Evolutionary conservation across 2,888 invertebrate species (phyloP).

Genomic region (Augiades crinisus): DNA sequence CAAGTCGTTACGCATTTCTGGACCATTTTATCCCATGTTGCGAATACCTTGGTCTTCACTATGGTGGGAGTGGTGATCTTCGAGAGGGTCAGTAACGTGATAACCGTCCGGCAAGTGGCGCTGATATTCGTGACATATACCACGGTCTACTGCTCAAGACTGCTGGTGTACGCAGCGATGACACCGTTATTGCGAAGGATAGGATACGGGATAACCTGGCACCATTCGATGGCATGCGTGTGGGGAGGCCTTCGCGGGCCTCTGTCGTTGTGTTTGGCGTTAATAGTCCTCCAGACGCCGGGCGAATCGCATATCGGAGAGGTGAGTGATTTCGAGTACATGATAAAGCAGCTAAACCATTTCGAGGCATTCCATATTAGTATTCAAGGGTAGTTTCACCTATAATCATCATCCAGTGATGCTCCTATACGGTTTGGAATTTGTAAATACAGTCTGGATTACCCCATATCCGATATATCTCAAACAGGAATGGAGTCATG

Average conservation of each 20-base stretch:
- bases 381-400: too few relatives aligned
- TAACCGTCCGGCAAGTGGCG: conserved; percentile 59
- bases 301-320: conserved; percentile 52
- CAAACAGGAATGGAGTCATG: too few relatives aligned
- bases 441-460: too few relatives aligned
- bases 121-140: conserved; percentile 68
- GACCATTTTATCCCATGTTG: conserved; percentile 55
- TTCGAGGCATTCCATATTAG: too few relatives aligned
- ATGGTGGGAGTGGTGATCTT: conserved; percentile 83
- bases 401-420: too few relatives aligned
- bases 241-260: conserved; percentile 84
- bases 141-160: conserved; percentile 68
- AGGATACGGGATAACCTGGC: conserved; percentile 82
- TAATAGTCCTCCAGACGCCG: conserved; percentile 75
- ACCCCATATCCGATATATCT: too few relatives aligned
- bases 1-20: conserved; percentile 58
- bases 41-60: conserved; percentile 82
- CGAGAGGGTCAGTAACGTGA: conserved; percentile 69
- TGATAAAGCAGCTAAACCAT: too few relatives aligned
- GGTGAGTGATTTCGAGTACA: conserved; percentile 45
- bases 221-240: conserved; percentile 78
- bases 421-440: too few relatives aligned
- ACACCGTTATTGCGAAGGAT: conserved; percentile 74
- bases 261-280: conserved; percentile 79
- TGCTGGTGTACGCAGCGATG: conserved; percentile 72